phyloP scores from a whole-genome alignment of 2,113 vertebrate species.

The Spilogale gracilis region DNA sequence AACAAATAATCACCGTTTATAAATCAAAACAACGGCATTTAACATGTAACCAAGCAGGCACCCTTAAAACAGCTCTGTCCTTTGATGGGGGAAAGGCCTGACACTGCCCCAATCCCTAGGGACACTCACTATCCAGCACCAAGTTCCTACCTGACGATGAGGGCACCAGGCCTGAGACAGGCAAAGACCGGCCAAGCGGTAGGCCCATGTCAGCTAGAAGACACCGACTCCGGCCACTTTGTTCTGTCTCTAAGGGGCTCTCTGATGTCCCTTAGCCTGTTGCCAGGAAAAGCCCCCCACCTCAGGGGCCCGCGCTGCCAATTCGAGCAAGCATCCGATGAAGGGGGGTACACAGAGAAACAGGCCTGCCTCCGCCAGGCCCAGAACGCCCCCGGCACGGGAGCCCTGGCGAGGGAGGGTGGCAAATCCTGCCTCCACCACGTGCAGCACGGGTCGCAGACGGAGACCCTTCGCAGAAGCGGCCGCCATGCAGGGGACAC shows the following conservation, averaged over 20 bases:
- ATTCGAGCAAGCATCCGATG: neutral
- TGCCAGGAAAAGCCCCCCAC: neutral
- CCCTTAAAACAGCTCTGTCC: neutral
- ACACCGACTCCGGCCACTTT: neutral
- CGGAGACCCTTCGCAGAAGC: neutral
- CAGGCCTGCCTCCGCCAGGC: neutral
- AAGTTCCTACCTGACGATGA: neutral
- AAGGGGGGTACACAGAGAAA: neutral
- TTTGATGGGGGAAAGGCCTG: neutral
- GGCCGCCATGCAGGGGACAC: rapidly evolving
- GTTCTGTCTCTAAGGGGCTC: neutral
- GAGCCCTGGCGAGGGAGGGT: neutral
- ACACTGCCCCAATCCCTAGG: neutral
- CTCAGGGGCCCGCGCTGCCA: neutral
- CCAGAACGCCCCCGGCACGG: neutral
- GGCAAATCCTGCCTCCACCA: too few relatives aligned
- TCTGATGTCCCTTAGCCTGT: neutral
- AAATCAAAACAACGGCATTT: neutral
- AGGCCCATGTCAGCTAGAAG: neutral
- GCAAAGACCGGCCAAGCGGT: neutral
- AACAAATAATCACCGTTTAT: neutral
- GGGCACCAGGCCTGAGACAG: neutral
- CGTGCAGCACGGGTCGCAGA: too few relatives aligned
- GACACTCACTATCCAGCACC: neutral
- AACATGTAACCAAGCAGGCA: neutral